phyloP scores from a whole-genome alignment of 2,797 vertebrate species.

The Sphaeramia orbicularis region DNA sequence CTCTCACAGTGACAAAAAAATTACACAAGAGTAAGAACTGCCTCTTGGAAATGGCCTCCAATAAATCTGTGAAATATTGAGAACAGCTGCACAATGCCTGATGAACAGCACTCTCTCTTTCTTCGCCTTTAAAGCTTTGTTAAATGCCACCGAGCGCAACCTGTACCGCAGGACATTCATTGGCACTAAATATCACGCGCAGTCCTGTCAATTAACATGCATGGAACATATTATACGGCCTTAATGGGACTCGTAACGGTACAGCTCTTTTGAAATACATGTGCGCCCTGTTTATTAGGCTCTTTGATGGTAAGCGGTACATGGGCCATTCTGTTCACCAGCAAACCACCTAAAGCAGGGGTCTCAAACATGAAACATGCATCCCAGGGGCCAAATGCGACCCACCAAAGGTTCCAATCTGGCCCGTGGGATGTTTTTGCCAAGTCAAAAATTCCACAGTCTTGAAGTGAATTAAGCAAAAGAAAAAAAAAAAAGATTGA shows the following conservation, averaged over 20 bases:
- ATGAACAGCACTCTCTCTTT: slow-evolving; percentile 30
- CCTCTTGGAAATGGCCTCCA: slow-evolving; percentile 35
- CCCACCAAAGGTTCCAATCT: too few relatives aligned
- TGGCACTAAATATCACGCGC: slow-evolving; percentile 66
- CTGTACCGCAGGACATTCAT: slow-evolving; percentile 53
- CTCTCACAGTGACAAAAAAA: too few relatives aligned
- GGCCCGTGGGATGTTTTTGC: too few relatives aligned
- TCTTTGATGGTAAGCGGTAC: slow-evolving; percentile 26
- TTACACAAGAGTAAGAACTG: slow-evolving; percentile 23
- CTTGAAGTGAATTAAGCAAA: too few relatives aligned
- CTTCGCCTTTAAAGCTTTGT: slow-evolving; percentile 51
- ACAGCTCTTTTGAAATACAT: slow-evolving; percentile 63
- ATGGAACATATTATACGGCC: slow-evolving; percentile 44
- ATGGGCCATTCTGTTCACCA: not conserved
- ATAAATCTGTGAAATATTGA: slow-evolving; percentile 58
- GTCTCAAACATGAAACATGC: too few relatives aligned
- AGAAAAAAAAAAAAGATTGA: too few relatives aligned
- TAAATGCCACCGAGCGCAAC: slow-evolving; percentile 57
- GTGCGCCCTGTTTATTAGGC: slow-evolving; percentile 52
- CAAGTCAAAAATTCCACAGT: too few relatives aligned
- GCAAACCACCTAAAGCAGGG: slow-evolving; percentile 23
- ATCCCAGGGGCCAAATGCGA: too few relatives aligned
- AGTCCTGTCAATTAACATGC: slow-evolving; percentile 59
- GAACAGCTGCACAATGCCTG: slow-evolving; percentile 56
- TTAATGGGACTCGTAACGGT: slow-evolving; percentile 61